Base-by-base conservation (phyloP, 2,113 vertebrate genomes). In the Todiramphus saurophagus region DNA sequence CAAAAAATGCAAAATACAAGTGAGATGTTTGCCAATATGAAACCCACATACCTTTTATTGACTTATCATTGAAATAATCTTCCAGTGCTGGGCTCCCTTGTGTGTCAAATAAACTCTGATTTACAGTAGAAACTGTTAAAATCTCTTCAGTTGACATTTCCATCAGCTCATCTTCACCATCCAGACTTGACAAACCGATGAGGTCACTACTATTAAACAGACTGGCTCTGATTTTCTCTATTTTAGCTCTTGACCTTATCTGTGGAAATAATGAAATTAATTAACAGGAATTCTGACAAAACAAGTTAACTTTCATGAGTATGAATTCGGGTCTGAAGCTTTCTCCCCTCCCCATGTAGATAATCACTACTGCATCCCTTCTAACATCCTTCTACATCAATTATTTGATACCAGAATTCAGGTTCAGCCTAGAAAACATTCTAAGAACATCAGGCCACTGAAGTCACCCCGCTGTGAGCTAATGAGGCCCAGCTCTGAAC, bases 101-200 rank as follows among this genome's bases (percentile, higher is more conserved):
- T 3, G 99, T 99, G 92, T 99, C 99, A 96, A 99, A 99, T 84
- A 99, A 96, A 93, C 99, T 99, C 98, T 99, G 99, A 93, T 99
- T 99, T 24, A 99, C 99, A 35, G 99, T 99, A 23, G 99, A 99
- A 31, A 99, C 99, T 0, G 99, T 99, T 81, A 99, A 98, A 95
- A 99, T 99, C 98, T 99, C 99, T 84, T 99, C 99, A 9, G 99
- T 99, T 33, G 99, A 99, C 98, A 99, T 98, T 93, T 99, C 99
- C 99, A 99, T 99, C 60, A 99, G 95, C 74, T 99, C 99, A 66
- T 99, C 99, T 96, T 99, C 99, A 43, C 99, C 99, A 72, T 99
- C 99, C 96, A 99, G 98, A 95, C 98, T 99, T 33, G 99, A 99
- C 87, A 99, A 95, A 33, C 99, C 99, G 97, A 99, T 99, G 96